phyloP scores from a whole-genome alignment of 2,113 vertebrate species.

The Cisticola juncidis region DNA sequence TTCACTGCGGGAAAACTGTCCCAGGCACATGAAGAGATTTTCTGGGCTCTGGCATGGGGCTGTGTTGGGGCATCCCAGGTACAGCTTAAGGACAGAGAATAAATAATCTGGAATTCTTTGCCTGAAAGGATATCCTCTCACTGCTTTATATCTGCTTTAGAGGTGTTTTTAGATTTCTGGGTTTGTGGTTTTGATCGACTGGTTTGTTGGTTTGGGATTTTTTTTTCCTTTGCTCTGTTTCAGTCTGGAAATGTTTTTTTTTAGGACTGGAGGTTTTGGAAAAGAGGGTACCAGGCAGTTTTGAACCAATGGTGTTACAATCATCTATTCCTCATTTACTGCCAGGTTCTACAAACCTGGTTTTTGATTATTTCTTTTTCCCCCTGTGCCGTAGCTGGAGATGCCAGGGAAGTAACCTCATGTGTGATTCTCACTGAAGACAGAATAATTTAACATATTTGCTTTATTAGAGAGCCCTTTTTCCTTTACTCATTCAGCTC shows the following conservation, averaged over 20 bases:
- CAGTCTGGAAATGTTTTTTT: background rate
- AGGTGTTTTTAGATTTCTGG: background rate
- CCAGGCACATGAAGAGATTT: background rate
- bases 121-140: background rate
- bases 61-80: background rate
- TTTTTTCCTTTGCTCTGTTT: background rate
- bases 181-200: background rate
- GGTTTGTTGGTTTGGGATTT: background rate
- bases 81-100: background rate
- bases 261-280: background rate
- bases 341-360: background rate
- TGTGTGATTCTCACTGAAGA: background rate
- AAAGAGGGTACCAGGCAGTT: background rate
- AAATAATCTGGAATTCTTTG: background rate
- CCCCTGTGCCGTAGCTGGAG: background rate
- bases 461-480: slow-evolving; percentile 12
- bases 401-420: background rate
- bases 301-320: background rate
- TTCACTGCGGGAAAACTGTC: background rate
- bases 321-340: background rate
- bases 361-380: background rate
- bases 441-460: slow-evolving; percentile 32
- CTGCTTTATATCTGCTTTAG: background rate
- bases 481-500: background rate
- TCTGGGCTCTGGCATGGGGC: background rate